Evolutionary conservation across 2,113 vertebrate species (phyloP).

Genomic region (Macrotus californicus): DNA sequence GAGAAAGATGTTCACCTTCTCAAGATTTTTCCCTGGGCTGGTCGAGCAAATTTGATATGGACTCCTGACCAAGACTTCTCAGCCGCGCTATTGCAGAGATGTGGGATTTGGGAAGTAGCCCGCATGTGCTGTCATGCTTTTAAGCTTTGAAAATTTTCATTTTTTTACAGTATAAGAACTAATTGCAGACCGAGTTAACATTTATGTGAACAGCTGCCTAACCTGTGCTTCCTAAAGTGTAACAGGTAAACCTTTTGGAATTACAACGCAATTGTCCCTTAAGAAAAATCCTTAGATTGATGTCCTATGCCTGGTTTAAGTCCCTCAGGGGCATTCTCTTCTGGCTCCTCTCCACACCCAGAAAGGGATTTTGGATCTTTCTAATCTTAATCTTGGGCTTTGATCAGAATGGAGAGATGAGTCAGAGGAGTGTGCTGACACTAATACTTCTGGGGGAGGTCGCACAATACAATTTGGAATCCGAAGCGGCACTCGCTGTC

Average conservation of each 20-base stretch:
- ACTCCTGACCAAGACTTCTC: not conserved
- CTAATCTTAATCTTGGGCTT: constrained; percentile 29
- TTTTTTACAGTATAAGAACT: not conserved
- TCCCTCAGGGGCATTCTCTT: constrained; percentile 17
- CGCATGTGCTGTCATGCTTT: not conserved
- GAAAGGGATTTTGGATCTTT: constrained; percentile 23
- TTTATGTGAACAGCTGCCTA: not conserved
- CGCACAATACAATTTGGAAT: constrained; percentile 2
- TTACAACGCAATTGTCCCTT: constrained; percentile 20
- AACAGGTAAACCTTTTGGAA: not conserved
- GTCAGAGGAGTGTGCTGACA: constrained; percentile 13
- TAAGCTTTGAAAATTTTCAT: not conserved
- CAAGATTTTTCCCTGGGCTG: not conserved
- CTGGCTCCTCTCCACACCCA: not conserved
- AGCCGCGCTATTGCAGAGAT: not conserved
- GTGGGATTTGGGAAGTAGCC: not conserved
- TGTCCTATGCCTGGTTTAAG: not conserved
- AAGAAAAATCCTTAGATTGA: not conserved
- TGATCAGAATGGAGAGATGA: constrained; percentile 46
- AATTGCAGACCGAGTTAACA: not conserved
- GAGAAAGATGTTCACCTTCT: not conserved
- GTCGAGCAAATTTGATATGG: not conserved
- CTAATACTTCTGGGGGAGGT: not conserved
- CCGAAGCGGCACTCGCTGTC: not conserved
- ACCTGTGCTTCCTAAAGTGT: constrained; percentile 14